phyloP scores from a whole-genome alignment of 2,797 vertebrate genomes.

The Tenualosa ilisha region DNA sequence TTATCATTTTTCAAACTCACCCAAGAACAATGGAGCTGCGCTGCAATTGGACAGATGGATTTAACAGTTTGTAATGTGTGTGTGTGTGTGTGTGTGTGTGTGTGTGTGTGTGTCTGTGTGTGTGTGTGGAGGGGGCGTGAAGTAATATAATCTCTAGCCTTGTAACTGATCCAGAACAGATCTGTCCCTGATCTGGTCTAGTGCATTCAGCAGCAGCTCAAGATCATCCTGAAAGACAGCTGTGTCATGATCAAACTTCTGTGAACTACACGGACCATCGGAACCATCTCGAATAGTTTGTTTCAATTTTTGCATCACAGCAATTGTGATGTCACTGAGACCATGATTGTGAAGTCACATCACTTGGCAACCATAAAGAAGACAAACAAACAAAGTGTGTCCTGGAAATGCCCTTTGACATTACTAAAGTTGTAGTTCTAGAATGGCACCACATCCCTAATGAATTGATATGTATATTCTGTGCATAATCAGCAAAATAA shows the following conservation, averaged over 20 bases:
- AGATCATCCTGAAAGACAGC: not conserved
- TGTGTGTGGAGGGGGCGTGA: no score
- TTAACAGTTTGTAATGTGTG: not conserved
- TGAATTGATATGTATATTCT: not conserved
- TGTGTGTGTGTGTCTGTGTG: no score
- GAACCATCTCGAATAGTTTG: no score
- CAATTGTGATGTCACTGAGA: not conserved
- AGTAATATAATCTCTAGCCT: no score
- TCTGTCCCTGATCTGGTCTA: no score
- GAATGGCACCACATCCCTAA: not conserved
- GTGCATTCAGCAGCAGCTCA: no score
- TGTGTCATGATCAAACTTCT: not conserved
- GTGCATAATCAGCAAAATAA: not conserved
- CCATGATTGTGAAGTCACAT: not conserved
- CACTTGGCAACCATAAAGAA: not conserved
- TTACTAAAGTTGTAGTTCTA: not conserved
- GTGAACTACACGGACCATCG: not conserved
- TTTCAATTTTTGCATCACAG: not conserved
- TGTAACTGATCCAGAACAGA: no score
- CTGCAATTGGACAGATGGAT: not conserved
- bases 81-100: no score
- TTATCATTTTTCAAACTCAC: not conserved
- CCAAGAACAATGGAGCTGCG: not conserved
- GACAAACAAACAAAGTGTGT: not conserved
- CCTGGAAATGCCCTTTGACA: not conserved